Base-by-base conservation (phyloP, 2,113 vertebrate species). In the Laterallus jamaicensis region DNA sequence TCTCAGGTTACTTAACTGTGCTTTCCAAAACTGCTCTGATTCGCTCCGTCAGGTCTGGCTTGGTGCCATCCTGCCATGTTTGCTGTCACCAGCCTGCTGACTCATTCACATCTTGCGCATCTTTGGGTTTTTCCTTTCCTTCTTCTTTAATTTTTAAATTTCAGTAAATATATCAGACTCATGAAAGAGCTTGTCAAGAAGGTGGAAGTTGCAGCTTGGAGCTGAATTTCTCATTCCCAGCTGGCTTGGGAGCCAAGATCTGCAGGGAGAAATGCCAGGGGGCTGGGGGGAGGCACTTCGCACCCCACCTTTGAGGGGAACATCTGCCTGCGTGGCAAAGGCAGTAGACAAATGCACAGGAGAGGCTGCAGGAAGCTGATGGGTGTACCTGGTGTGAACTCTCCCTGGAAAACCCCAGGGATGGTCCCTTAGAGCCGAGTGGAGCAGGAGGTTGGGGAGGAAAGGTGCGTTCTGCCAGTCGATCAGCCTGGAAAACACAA, bases 1-100 rank as follows among this genome's bases (percentile, higher is more conserved):
- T 86, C 92, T 85, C 24, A n/a, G 77, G 91, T 89, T 90, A 88
- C 92, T 96, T 68, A 96, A 89, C 40, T 80, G 25, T 44, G 66
- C 71, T 95, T 92, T 62, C 76, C 40, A 81, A 70, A 90, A 86
- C 85, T 71, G 35, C 56, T 16, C 69, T 79, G 49, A 87, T 81
- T 82, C 83, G 17, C 58, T 88, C 85, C 63, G 86, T 69, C 84
- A 81, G 29, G 21, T 32, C 77, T 31, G 31, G 42, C 60, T 47
- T 37, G 47, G 39, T 22, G 80, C 66, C 62, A 55, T 58, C 80
- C 52, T 52, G 82, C 93, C 79, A 63, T 32, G 29, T 55, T 92
- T 86, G 62, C 75, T 86, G 22, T 68, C 81, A 74, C 71, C 60
- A 84, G n/a, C 74, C 66, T 70, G 69, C 78, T 82, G 92, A 84